Evolutionary conservation across 2,888 invertebrate species (phyloP).

Genomic region (Cheilosia vernalis): DNA sequence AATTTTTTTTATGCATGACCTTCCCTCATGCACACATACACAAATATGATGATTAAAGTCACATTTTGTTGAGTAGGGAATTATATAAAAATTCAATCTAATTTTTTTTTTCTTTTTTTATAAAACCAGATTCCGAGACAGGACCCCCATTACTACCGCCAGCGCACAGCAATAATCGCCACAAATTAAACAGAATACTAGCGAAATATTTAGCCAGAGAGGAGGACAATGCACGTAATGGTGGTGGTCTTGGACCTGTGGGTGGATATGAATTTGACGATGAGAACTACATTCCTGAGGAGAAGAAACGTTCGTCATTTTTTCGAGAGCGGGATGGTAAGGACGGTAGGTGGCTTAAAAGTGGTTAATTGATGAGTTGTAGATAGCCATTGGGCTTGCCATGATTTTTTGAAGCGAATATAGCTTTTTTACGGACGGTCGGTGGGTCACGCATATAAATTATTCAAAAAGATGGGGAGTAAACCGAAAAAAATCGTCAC

Average conservation of each 20-base stretch:
- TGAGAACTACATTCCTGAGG: slow-evolving; percentile 78
- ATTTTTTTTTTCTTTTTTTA: slow-evolving; percentile 10
- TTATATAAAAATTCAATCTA: slow-evolving; percentile 3
- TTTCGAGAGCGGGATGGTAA: slow-evolving; percentile 82
- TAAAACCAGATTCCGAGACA: slow-evolving; percentile 48
- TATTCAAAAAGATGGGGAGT: too few species aligned
- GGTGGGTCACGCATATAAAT: too few species aligned
- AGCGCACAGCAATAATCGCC: slow-evolving; percentile 79
- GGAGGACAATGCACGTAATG: slow-evolving; percentile 79
- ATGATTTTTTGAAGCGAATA: too few species aligned
- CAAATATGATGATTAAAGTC: slow-evolving; percentile 6
- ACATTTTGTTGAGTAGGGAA: background rate
- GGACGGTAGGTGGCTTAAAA: slow-evolving; percentile 79
- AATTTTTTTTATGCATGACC: background rate
- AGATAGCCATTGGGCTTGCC: too few species aligned
- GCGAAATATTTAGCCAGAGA: slow-evolving; percentile 82
- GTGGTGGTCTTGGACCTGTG: slow-evolving; percentile 77
- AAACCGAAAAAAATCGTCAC: too few species aligned
- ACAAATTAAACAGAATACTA: slow-evolving; percentile 81
- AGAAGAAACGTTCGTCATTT: slow-evolving; percentile 81
- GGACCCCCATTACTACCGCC: slow-evolving; percentile 58
- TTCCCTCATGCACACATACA: background rate
- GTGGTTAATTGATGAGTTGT: background rate
- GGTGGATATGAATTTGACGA: slow-evolving; percentile 80
- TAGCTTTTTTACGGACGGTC: too few species aligned